A percentile compares a stretch with the other conserved stretches of the same genome.
Conservation (phyloP, 2,888 invertebrate species). For the Mesoligia furuncula region DNA sequence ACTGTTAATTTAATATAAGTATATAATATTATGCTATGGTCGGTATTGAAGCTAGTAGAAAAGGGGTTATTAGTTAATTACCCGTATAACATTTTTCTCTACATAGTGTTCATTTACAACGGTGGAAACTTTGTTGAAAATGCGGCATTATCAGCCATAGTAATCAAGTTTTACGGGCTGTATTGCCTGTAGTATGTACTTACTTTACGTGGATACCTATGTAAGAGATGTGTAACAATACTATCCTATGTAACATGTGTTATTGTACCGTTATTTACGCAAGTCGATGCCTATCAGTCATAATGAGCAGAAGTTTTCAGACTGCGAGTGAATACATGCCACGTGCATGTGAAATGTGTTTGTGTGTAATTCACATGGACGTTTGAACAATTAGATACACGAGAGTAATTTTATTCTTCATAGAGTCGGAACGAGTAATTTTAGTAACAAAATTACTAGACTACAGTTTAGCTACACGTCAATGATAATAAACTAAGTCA, state of each 20-base stretch:
- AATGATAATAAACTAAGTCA: too few species aligned
- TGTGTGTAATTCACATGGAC: conserved; percentile 5
- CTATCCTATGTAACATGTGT: conserved; percentile 8
- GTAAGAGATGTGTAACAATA: neutral
- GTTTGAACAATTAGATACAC: conserved; percentile 15
- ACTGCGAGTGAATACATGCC: neutral
- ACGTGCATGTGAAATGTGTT: conserved; percentile 3
- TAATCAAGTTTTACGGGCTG: neutral
- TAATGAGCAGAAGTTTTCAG: conserved; percentile 18
- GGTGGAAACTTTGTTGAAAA: conserved; percentile 5
- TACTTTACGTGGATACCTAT: neutral
- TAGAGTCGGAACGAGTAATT: neutral
- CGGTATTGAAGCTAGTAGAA: neutral
- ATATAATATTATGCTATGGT: too few species aligned
- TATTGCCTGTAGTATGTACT: neutral
- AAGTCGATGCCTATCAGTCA: neutral
- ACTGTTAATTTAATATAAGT: too few species aligned
- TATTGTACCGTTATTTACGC: conserved; percentile 2
- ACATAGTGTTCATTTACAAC: neutral
- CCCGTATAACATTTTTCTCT: conserved; percentile 26
- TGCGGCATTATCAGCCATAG: neutral
- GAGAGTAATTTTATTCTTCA: conserved; percentile 7
- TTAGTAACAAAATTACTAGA: conserved; percentile 10
- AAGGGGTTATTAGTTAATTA: neutral
- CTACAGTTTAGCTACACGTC: neutral